These are phyloP conservation scores for Eupelmus urozonus DNA, from an alignment of 2,888 invertebrate species.

Conservation along the genomic window DNA sequence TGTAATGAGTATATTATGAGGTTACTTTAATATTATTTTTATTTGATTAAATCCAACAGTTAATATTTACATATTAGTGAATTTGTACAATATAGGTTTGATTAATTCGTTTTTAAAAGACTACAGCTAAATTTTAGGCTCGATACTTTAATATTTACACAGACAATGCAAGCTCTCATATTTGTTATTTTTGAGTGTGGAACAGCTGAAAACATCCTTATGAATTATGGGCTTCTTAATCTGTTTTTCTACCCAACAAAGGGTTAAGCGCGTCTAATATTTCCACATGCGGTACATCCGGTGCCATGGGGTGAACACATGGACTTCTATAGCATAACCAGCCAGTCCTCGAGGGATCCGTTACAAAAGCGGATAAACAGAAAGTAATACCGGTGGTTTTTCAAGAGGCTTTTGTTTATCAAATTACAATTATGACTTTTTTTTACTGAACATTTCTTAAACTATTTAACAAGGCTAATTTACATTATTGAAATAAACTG, in stretches of 20 bases:
- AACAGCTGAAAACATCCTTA: background rate
- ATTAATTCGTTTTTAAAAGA: no score
- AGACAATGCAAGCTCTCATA: no score
- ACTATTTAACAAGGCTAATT: no score
- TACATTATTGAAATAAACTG: no score
- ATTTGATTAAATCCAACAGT: no score
- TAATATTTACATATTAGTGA: no score
- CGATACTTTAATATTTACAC: no score
- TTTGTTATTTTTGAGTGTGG: background rate
- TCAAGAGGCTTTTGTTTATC: background rate
- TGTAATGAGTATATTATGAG: no score
- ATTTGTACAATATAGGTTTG: no score
- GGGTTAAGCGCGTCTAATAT: background rate
- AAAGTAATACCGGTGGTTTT: background rate
- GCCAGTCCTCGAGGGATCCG: background rate
- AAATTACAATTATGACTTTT: background rate
- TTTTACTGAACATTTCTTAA: background rate
- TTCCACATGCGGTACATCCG: conserved; percentile 26
- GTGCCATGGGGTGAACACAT: conserved; percentile 8
- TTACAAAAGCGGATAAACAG: background rate
- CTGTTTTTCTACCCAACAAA: background rate
- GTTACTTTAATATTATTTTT: no score
- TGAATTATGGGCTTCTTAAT: background rate
- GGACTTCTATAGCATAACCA: background rate
- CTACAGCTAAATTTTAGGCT: no score